Percentiles rank a stretch among this genome's conserved stretches.
phyloP scores from a whole-genome alignment of 1,140 invertebrate genomes.

The Ceratina japonica region DNA sequence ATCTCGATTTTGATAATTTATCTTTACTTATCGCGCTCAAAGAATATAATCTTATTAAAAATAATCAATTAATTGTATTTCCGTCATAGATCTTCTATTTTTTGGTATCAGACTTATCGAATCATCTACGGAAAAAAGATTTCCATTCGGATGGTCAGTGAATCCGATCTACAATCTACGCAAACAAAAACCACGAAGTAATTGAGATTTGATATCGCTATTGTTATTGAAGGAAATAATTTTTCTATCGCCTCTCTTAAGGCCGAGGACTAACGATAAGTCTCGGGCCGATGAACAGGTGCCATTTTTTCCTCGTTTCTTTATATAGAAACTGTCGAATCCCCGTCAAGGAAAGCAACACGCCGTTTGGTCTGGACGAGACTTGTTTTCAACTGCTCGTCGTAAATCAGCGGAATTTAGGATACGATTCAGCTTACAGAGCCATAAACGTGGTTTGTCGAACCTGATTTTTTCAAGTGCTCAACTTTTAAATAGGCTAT shows the following conservation, averaged over 20 bases:
- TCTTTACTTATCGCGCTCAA: no score
- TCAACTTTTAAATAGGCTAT: no score
- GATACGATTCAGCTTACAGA: background rate
- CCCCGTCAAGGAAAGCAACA: background rate
- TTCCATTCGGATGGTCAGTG: background rate
- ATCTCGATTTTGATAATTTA: no score
- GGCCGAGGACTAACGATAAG: background rate
- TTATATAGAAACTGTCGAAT: background rate
- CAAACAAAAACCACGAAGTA: slow-evolving; percentile 24
- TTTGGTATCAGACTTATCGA: no score
- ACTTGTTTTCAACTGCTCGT: background rate
- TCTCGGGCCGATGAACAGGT: background rate
- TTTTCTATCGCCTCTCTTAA: slow-evolving; percentile 9
- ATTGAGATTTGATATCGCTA: slow-evolving; percentile 33
- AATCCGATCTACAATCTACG: slow-evolving; percentile 20
- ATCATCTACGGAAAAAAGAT: slow-evolving; percentile 1
- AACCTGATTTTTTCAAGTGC: no score
- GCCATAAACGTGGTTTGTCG: no score
- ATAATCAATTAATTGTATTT: no score
- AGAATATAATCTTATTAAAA: no score
- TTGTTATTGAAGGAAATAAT: slow-evolving; percentile 8
- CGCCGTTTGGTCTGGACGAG: background rate
- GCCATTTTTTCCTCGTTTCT: background rate
- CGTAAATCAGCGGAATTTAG: background rate
- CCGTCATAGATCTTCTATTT: no score